These are phyloP conservation scores for Caenorhabditis inopinata DNA, from an alignment of 1,140 invertebrate genomes.

Conservation along the genomic window DNA sequence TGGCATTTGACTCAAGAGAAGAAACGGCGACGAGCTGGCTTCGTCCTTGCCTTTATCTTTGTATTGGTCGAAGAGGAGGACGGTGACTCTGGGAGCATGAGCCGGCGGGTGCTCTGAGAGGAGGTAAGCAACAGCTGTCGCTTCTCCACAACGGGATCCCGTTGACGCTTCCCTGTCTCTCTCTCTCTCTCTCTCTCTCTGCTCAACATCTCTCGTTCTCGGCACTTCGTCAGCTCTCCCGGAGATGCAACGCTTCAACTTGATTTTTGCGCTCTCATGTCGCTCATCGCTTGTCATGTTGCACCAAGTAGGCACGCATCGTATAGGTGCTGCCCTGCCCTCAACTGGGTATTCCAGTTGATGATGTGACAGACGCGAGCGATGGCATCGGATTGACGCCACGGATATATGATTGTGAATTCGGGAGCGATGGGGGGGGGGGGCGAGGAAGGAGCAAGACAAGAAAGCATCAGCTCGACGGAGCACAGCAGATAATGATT, in stretches of 20 bases:
- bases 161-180: neutral
- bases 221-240: neutral
- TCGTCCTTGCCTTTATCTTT: no score
- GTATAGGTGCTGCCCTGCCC: no score
- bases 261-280: slow-evolving; percentile 27
- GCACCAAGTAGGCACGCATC: neutral
- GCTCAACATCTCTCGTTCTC: no score
- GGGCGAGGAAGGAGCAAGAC: neutral
- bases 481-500: no score
- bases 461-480: no score
- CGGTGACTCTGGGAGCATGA: neutral
- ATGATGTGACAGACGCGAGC: neutral
- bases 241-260: neutral
- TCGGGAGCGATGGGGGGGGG: no score
- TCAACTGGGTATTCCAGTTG: neutral
- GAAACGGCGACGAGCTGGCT: no score
- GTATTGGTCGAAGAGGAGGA: neutral
- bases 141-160: neutral
- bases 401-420: neutral
- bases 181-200: no score
- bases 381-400: neutral
- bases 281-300: slow-evolving; percentile 27
- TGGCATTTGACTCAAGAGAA: neutral
- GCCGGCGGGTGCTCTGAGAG: neutral
- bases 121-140: slow-evolving; percentile 11